Conservation (phyloP, 1,140 invertebrate genomes). For the Euglossa dilemma region DNA sequence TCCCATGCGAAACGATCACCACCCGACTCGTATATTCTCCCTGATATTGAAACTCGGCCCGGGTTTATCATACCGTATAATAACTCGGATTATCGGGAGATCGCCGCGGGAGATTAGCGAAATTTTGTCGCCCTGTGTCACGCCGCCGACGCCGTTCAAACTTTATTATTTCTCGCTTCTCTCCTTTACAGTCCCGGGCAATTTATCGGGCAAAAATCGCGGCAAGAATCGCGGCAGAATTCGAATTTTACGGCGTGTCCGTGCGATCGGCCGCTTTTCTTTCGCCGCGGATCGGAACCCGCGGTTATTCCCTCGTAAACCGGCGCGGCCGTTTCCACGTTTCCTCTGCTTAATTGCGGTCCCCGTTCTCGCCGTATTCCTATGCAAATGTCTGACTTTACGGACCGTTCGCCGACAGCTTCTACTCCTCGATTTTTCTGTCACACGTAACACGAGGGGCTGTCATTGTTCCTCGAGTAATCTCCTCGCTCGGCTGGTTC, state of each 20-base stretch:
- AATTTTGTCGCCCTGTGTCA: no score
- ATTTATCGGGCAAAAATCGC: no score
- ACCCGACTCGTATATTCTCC: constrained; percentile 9
- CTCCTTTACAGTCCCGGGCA: not conserved
- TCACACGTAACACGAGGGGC: not conserved
- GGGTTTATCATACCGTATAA: constrained; percentile 13
- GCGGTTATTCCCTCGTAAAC: constrained; percentile 10
- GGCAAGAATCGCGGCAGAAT: not conserved
- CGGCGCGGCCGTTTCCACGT: not conserved
- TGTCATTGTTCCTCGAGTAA: not conserved
- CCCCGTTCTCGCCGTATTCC: not conserved
- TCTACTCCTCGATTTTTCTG: not conserved
- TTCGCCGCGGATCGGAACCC: not conserved
- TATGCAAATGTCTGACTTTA: not conserved
- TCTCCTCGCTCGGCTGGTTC: not conserved
- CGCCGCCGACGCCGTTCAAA: no score
- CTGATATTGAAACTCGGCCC: constrained; percentile 54
- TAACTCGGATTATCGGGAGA: not conserved
- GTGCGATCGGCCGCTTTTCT: not conserved
- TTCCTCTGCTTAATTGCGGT: not conserved
- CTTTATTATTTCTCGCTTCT: not conserved
- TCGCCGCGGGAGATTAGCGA: not conserved
- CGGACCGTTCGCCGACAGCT: not conserved
- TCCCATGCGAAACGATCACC: constrained; percentile 15
- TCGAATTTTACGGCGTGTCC: constrained; percentile 7